Conservation (phyloP, 2,113 vertebrate species). For the Nothocercus nigrocapillus region DNA sequence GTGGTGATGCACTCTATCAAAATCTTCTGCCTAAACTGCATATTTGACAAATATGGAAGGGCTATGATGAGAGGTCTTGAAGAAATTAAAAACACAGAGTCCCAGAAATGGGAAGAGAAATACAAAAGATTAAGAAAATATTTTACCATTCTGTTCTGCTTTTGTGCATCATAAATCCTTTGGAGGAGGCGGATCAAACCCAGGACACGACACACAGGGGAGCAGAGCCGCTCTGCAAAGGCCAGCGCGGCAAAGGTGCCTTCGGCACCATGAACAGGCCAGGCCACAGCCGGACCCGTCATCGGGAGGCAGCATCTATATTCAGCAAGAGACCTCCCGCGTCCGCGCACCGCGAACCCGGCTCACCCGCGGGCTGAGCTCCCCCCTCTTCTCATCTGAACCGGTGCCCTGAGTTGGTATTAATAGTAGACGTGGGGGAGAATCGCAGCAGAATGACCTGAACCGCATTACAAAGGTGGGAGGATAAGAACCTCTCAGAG, state of each 20-base stretch:
- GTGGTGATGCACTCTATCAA: fast-evolving
- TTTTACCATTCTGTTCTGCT: not conserved
- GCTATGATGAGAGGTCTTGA: not conserved
- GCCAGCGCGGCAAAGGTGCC: not conserved
- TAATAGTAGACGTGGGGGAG: not conserved
- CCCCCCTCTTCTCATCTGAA: not conserved
- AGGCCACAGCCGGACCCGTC: not conserved
- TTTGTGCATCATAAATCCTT: fast-evolving
- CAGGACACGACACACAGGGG: not conserved
- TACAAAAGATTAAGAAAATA: not conserved
- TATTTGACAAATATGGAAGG: not conserved
- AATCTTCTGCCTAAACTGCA: not conserved
- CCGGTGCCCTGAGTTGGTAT: not conserved
- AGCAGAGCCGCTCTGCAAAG: not conserved
- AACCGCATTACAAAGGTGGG: slow-evolving; percentile 23
- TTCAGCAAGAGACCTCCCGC: not conserved
- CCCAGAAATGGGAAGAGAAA: not conserved
- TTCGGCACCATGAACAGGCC: not conserved
- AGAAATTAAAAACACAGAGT: not conserved
- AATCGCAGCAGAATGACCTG: not conserved
- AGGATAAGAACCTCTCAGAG: slow-evolving; percentile 4
- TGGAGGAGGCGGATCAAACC: not conserved
- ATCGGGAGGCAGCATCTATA: not conserved
- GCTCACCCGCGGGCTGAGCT: not conserved
- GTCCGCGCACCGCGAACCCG: not conserved